Evolutionary conservation across 92 coral and sea anemone species (phyloP).

Genomic region (Meandrina meandrites): DNA sequence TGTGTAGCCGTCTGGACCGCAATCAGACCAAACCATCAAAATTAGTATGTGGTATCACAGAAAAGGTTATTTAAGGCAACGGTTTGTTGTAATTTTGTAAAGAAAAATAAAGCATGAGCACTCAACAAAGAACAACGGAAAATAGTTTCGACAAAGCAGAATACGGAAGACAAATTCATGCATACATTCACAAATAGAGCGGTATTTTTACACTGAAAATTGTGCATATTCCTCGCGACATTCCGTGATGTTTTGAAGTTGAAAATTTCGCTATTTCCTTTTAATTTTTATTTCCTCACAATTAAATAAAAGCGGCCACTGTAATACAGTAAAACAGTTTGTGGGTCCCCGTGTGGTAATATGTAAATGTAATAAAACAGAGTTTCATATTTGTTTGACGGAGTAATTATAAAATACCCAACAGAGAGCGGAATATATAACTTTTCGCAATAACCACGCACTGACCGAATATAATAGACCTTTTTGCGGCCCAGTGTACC

Average conservation of each 20-base stretch:
- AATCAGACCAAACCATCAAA: not conserved
- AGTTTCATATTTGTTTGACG: not conserved
- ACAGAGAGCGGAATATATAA: not conserved
- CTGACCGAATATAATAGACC: no score
- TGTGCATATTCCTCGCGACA: not conserved
- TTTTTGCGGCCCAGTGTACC: not conserved
- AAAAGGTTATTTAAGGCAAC: no score
- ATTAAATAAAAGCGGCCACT: not conserved
- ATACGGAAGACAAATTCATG: no score
- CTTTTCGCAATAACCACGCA: no score
- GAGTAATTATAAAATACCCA: not conserved
- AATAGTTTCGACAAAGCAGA: no score
- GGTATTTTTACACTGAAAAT: no score
- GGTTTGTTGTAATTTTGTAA: no score
- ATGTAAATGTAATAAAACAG: not conserved
- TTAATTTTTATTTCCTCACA: not conserved
- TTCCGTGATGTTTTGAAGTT: no score
- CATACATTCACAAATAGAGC: no score
- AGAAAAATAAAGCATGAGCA: no score
- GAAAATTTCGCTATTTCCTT: not conserved
- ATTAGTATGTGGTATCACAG: not conserved
- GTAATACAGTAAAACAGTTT: not conserved
- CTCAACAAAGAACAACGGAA: no score
- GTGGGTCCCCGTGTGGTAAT: not conserved
- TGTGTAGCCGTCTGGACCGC: not conserved